phyloP scores from a whole-genome alignment of 2,113 vertebrate genomes.

The Ictalurus furcatus region DNA sequence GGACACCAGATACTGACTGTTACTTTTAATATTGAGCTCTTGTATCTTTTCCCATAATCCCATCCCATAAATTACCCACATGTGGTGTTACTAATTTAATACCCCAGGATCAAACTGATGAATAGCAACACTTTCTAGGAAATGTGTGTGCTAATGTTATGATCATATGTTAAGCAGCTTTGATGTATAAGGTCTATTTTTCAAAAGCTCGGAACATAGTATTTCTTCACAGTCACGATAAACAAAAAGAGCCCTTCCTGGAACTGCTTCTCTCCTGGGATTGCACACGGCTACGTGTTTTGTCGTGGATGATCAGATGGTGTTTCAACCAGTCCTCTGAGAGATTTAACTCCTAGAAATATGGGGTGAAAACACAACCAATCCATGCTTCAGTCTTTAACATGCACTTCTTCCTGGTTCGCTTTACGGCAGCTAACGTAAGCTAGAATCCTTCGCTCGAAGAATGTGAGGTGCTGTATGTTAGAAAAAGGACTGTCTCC shows the following conservation, averaged over 20 bases:
- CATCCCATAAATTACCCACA: neutral
- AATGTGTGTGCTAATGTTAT: neutral
- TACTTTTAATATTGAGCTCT: neutral
- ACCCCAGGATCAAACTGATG: neutral
- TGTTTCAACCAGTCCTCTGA: too few species aligned
- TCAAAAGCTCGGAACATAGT: neutral
- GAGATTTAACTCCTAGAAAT: neutral
- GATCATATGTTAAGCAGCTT: neutral
- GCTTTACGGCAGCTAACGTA: neutral
- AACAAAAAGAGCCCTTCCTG: neutral
- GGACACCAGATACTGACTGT: too few species aligned
- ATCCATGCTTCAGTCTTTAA: too few species aligned
- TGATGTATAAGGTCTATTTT: neutral
- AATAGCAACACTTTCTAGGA: neutral
- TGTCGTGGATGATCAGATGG: neutral
- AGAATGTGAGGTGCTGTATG: neutral
- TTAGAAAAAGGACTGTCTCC: neutral
- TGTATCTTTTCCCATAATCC: neutral
- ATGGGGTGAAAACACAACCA: too few species aligned
- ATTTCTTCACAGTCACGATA: too few species aligned
- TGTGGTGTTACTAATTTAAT: neutral
- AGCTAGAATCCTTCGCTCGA: neutral
- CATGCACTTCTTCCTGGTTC: neutral
- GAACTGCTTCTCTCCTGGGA: neutral
- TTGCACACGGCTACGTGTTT: neutral